Conservation (phyloP, 2,888 invertebrate species). For the Cynaeus angustus region DNA sequence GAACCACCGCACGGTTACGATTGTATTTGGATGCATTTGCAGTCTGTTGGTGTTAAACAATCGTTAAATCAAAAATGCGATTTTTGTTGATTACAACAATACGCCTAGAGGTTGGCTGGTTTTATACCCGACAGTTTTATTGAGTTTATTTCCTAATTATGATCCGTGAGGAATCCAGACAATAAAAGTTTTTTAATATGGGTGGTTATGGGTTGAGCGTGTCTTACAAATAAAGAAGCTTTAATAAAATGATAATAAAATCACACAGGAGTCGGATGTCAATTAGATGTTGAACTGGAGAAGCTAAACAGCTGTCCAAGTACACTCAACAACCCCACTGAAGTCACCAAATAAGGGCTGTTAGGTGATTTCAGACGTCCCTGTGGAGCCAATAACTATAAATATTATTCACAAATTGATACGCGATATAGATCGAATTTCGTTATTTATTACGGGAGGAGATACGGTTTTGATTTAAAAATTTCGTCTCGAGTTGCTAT, state of each 20-base stretch:
- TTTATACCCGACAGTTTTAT: slow-evolving; percentile 14
- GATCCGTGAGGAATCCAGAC: slow-evolving; percentile 5
- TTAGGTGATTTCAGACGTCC: slow-evolving; percentile 58
- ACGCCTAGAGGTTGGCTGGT: slow-evolving; percentile 66
- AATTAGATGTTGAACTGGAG: slow-evolving; percentile 62
- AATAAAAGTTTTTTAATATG: slow-evolving; percentile 28
- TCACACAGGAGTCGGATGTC: slow-evolving; percentile 61
- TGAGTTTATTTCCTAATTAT: slow-evolving; percentile 26
- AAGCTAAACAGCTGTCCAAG: slow-evolving; percentile 62
- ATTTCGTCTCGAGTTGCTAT: not conserved
- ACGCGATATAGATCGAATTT: slow-evolving; percentile 51
- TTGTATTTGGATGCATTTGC: slow-evolving; percentile 44
- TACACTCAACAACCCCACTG: slow-evolving; percentile 58
- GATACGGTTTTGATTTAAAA: slow-evolving; percentile 16
- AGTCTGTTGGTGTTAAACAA: slow-evolving; percentile 49
- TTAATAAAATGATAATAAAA: slow-evolving; percentile 56
- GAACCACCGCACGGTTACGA: slow-evolving; percentile 35
- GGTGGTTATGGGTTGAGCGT: slow-evolving; percentile 4
- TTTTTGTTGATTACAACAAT: slow-evolving; percentile 64
- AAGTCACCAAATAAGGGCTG: slow-evolving; percentile 62
- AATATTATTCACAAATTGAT: slow-evolving; percentile 65
- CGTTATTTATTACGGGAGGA: slow-evolving; percentile 41
- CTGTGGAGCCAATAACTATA: slow-evolving; percentile 64
- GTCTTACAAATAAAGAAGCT: slow-evolving; percentile 17
- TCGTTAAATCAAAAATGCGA: slow-evolving; percentile 17